These are phyloP conservation scores for Cylas formicarius DNA, from an alignment of 1,140 invertebrate genomes.

Conservation along the genomic window DNA sequence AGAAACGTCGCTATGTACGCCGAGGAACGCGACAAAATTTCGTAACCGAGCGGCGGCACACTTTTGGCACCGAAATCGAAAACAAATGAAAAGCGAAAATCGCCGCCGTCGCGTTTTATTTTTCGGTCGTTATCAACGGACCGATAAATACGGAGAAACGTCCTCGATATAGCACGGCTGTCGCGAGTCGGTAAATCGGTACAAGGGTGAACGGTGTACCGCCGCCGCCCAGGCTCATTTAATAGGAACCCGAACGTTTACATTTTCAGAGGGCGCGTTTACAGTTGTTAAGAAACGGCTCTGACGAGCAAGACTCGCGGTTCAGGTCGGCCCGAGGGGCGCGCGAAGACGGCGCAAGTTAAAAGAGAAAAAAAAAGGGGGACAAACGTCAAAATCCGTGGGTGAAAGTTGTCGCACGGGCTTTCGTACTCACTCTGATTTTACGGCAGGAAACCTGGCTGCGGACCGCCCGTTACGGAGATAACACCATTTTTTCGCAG, in stretches of 20 bases:
- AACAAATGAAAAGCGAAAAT: neutral
- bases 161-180: neutral
- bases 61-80: neutral
- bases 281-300: too few species aligned
- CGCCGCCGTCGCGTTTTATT: neutral
- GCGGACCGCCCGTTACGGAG: neutral
- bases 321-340: too few species aligned
- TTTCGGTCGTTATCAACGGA: neutral
- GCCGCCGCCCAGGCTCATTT: neutral
- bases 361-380: neutral
- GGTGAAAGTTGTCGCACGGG: constrained; percentile 7
- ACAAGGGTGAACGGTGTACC: constrained; percentile 9
- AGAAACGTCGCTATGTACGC: constrained; percentile 1
- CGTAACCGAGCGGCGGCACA: neutral
- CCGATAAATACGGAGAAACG: neutral
- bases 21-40: neutral
- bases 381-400: constrained; percentile 7
- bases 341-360: neutral
- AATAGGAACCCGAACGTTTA: neutral
- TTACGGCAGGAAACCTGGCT: neutral
- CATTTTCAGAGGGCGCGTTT: too few species aligned
- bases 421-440: neutral
- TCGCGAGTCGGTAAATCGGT: too few species aligned
- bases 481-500: constrained; percentile 2
- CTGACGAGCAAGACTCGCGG: too few species aligned